phyloP scores from a whole-genome alignment of 1,140 invertebrate species.

The Oreohelix idahoensis region DNA sequence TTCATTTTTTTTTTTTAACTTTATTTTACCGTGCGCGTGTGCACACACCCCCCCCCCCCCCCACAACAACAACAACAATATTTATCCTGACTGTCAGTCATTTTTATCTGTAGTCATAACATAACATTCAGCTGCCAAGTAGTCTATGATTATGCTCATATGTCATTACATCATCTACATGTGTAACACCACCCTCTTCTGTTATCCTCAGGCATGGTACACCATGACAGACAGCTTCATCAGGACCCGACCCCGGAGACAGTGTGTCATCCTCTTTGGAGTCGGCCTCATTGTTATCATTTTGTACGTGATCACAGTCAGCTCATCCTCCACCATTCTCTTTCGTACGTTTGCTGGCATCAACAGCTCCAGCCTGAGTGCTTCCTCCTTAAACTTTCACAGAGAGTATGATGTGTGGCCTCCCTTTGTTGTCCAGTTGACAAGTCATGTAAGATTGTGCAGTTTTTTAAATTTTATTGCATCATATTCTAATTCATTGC shows the following conservation, averaged over 20 bases:
- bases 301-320: constrained; percentile 8
- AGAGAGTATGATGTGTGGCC: constrained; percentile 24
- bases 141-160: no score
- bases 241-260: background rate
- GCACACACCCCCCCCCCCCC: no score
- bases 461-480: no score
- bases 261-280: background rate
- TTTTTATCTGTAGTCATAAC: no score
- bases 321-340: background rate
- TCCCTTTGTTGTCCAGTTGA: background rate
- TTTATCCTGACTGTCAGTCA: no score
- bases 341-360: background rate
- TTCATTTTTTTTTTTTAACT: no score
- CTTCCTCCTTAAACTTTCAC: background rate
- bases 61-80: no score
- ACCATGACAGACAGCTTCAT: constrained; percentile 19
- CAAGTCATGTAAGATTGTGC: constrained; percentile 11
- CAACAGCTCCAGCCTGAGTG: background rate
- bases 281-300: background rate
- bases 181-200: background rate
- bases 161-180: no score
- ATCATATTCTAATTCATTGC: no score
- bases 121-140: no score
- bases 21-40: no score
- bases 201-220: background rate